Evolutionary conservation across 2,797 vertebrate genomes (phyloP).

Genomic region (Meriones psammophilus): DNA sequence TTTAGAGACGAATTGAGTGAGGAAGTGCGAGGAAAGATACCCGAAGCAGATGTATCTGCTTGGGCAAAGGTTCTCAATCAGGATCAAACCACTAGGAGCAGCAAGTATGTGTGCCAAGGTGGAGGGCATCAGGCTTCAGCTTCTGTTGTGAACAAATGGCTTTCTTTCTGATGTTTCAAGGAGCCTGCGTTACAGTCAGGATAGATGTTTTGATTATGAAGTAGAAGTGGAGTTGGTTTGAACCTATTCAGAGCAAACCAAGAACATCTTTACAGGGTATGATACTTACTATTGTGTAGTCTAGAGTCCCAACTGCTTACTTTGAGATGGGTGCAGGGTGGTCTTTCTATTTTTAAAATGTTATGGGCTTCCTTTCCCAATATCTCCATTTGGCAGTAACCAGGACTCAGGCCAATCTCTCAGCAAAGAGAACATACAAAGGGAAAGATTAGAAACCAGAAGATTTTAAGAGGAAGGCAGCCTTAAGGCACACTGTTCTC

Average conservation of each 20-base stretch:
- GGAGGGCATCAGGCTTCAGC: background rate
- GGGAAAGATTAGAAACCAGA: background rate
- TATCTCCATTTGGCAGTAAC: slow-evolving; percentile 31
- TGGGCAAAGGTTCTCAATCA: background rate
- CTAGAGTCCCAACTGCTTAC: background rate
- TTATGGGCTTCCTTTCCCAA: background rate
- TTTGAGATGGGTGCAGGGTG: slow-evolving; percentile 20
- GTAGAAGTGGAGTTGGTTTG: background rate
- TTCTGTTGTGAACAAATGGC: background rate
- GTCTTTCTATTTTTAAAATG: slow-evolving; percentile 21
- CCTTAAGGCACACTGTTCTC: background rate
- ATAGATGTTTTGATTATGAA: background rate
- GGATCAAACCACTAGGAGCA: background rate
- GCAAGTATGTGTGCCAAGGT: background rate
- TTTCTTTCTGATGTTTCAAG: background rate
- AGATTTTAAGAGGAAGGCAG: background rate
- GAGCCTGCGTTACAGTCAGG: background rate
- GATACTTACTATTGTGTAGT: background rate
- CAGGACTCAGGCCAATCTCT: background rate
- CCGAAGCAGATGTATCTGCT: background rate
- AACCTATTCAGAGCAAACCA: background rate
- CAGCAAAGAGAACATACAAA: slow-evolving; percentile 9
- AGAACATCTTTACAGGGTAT: background rate
- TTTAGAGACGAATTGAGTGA: background rate
- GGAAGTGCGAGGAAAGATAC: background rate